Evolutionary conservation across 2,113 vertebrate species (phyloP).

Genomic region (Pituophis catenifer): DNA sequence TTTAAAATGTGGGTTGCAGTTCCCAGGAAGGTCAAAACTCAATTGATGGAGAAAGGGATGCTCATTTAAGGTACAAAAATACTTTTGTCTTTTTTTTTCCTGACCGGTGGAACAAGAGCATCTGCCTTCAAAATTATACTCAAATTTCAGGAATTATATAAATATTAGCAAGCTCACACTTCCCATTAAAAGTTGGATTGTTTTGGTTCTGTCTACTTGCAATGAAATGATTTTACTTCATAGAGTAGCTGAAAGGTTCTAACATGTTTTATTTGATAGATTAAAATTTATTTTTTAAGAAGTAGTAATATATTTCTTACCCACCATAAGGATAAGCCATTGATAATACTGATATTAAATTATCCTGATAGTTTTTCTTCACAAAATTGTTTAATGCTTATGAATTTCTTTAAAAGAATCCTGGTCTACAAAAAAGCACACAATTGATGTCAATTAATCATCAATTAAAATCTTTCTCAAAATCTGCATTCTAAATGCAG

Average conservation of each 20-base stretch:
- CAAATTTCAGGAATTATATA: neutral
- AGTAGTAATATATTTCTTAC: neutral
- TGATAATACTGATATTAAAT: neutral
- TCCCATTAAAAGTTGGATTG: neutral
- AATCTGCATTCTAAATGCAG: neutral
- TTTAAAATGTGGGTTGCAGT: neutral
- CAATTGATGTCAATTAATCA: neutral
- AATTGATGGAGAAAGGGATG: neutral
- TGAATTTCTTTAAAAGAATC: neutral
- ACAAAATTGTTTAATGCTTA: neutral
- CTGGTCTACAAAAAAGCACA: neutral
- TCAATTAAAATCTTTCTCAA: neutral
- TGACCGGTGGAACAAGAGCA: neutral
- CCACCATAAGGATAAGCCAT: neutral
- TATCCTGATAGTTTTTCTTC: neutral
- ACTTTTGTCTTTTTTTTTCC: neutral
- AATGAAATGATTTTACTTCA: neutral
- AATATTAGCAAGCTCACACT: neutral
- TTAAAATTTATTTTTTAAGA: neutral
- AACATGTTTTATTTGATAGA: neutral
- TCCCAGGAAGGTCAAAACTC: neutral
- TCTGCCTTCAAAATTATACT: neutral
- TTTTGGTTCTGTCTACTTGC: neutral
- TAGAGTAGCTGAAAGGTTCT: neutral
- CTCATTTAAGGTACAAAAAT: neutral